phyloP scores from a whole-genome alignment of 2,113 vertebrate genomes.

The Seriola dumerili region DNA sequence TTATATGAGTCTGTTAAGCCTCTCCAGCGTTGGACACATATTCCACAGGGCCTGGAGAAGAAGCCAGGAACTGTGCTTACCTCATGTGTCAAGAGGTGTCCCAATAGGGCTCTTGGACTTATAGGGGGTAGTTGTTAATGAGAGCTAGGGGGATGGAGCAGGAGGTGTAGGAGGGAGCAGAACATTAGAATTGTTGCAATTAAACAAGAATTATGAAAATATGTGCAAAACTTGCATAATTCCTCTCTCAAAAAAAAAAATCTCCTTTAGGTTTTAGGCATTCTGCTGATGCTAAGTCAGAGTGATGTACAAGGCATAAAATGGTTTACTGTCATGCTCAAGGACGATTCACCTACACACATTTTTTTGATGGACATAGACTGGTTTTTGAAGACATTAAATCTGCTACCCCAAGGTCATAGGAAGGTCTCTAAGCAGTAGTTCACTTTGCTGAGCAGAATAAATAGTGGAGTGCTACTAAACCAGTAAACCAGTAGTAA shows the following conservation, averaged over 20 bases:
- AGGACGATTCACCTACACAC: conserved; percentile 23
- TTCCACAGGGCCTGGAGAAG: conserved; percentile 39
- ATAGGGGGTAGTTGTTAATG: conserved; percentile 39
- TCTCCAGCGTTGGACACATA: not conserved
- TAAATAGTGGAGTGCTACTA: too few relatives aligned
- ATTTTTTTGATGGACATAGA: conserved; percentile 25
- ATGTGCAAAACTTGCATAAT: conserved; percentile 20
- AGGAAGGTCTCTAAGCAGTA: not conserved
- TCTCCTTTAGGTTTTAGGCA: conserved; percentile 11
- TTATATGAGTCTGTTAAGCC: conserved; percentile 40
- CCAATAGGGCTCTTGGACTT: conserved; percentile 28
- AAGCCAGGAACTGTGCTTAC: conserved; percentile 31
- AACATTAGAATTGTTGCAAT: conserved; percentile 16
- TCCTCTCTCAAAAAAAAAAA: conserved; percentile 11
- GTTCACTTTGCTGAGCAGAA: not conserved
- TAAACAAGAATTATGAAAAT: conserved; percentile 25
- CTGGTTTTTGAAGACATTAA: conserved; percentile 22
- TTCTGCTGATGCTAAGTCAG: conserved; percentile 35
- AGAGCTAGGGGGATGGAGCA: conserved; percentile 7
- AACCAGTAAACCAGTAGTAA: too few relatives aligned
- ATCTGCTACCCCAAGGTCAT: conserved; percentile 15
- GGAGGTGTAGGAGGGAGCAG: conserved; percentile 6
- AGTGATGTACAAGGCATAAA: conserved; percentile 33
- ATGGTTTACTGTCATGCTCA: conserved; percentile 23
- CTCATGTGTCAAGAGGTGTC: conserved; percentile 55